These are phyloP conservation scores for Thunnus albacares DNA, from an alignment of 2,797 vertebrate species.

Conservation along the genomic window DNA sequence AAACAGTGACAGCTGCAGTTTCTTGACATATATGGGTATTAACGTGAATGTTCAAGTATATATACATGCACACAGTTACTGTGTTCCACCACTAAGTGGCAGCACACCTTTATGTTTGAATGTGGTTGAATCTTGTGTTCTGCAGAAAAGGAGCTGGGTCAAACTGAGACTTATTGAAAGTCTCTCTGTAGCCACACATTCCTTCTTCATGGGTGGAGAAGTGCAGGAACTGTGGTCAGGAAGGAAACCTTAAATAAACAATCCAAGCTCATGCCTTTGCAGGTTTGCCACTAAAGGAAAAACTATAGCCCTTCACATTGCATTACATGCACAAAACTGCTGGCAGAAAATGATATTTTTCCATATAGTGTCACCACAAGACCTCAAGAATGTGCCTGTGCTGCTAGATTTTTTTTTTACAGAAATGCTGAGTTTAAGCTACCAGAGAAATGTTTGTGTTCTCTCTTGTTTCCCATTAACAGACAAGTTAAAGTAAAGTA, in stretches of 20 bases:
- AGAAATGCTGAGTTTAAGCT: not conserved
- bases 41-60: not conserved
- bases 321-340: not conserved
- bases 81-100: constrained; percentile 64
- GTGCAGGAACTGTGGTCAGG: constrained; percentile 74
- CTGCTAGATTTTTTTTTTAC: not conserved
- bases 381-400: constrained; percentile 15
- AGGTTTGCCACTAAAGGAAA: constrained; percentile 27
- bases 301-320: not conserved
- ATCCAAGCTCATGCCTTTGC: constrained; percentile 60
- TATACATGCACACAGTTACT: constrained; percentile 7
- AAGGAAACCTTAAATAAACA: constrained; percentile 80
- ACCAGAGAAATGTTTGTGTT: not conserved
- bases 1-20: not conserved
- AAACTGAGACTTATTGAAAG: constrained; percentile 39
- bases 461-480: constrained; percentile 42
- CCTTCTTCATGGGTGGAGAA: constrained; percentile 74
- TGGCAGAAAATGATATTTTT: constrained; percentile 22
- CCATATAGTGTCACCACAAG: not conserved
- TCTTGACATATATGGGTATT: not conserved
- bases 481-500: constrained; percentile 32
- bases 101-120: constrained; percentile 40
- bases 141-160: constrained; percentile 46
- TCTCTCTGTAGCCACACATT: constrained; percentile 66
- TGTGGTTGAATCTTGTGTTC: constrained; percentile 21